Evolutionary conservation across 2,797 vertebrate species (phyloP).

Genomic region (Acrossocheilus fasciatus): DNA sequence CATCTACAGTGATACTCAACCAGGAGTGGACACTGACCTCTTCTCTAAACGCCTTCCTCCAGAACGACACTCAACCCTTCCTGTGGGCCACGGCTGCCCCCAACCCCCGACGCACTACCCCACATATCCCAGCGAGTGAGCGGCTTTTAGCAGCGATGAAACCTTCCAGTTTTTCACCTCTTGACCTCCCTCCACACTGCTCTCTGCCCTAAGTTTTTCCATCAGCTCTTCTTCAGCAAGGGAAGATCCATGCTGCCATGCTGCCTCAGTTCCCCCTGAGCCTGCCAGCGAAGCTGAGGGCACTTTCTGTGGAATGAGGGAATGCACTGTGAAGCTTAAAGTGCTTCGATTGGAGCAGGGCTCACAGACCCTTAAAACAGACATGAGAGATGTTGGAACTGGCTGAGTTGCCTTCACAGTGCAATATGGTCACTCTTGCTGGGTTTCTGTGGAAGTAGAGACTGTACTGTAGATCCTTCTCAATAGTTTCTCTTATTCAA

Average conservation of each 20-base stretch:
- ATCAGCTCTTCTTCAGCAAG: constrained; percentile 32
- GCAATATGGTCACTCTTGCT: constrained; percentile 36
- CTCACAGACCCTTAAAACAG: constrained; percentile 5
- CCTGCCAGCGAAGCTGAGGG: constrained; percentile 27
- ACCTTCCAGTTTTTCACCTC: constrained; percentile 33
- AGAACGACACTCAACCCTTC: constrained; percentile 67
- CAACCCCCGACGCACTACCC: constrained; percentile 71
- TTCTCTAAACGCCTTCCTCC: constrained; percentile 76
- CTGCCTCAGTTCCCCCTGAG: constrained; percentile 36
- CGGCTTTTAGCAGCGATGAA: constrained; percentile 39
- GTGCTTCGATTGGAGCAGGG: constrained; percentile 26
- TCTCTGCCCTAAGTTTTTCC: constrained; percentile 50
- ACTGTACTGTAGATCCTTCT: constrained; percentile 26
- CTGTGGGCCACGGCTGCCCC: constrained; percentile 66
- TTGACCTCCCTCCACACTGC: constrained; percentile 48
- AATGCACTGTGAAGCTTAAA: constrained; percentile 30
- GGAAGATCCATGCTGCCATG: constrained; percentile 29
- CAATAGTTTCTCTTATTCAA: constrained; percentile 26
- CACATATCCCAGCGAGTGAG: constrained; percentile 75
- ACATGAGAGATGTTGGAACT: not conserved
- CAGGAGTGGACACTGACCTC: constrained; percentile 84
- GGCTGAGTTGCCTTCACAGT: constrained; percentile 23
- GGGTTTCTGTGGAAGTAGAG: constrained; percentile 40
- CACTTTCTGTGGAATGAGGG: constrained; percentile 39
- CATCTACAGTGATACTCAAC: constrained; percentile 69